Evolutionary conservation across 2,888 invertebrate species (phyloP), one percentile per base, ranked within the genome.

Genomic region (Stratiomys singularior): DNA sequence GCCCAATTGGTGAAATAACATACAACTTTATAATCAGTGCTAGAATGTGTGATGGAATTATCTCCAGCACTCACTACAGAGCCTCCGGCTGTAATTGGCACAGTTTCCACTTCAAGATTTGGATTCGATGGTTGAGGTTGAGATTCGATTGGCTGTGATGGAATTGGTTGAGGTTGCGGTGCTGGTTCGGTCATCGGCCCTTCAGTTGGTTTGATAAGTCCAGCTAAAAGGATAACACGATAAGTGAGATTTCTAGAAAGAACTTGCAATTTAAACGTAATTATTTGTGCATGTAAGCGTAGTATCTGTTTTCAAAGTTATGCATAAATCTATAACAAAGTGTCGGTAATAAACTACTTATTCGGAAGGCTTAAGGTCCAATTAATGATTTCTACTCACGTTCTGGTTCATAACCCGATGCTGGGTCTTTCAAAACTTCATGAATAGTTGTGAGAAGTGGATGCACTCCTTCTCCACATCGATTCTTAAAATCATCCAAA

Each of bases 1-100:
- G 96, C 95, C 96, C 96, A 97, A 84, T 96, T 96, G 0, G 96
- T 96, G 85, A 96, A 96, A 84, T 96, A 96, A 83, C 96, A 96
- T 3, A 96, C 92, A 0, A 96, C 92, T 88, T 95, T 96, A 83
- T 90, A 95, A 28, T 89, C 87, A 1, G 85, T 83, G 3, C 83
- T 81, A 0, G 81, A 76, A 4, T 78, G 21, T 18, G 63, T 25
- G 72, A 23, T 78, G 69, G 18, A 64, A 23, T 30, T 56, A 13
- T 76, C 76, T 5, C 72, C 79, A 9, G 76, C 46, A 30, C 23
- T 72, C 11, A 81, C 78, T 7, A 46, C 27, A 4, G 37, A 9
- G 7, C 69, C 69, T 28, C 47, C 69, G 4, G 18, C 69, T 44
- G 81, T 82, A 7, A 83, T 80, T 37, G 82, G 81, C 11, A 77